Evolutionary conservation across 2,113 vertebrate genomes (phyloP), one percentile per base, ranked within the genome.

Genomic region (Paracanthobrama guichenoti): DNA sequence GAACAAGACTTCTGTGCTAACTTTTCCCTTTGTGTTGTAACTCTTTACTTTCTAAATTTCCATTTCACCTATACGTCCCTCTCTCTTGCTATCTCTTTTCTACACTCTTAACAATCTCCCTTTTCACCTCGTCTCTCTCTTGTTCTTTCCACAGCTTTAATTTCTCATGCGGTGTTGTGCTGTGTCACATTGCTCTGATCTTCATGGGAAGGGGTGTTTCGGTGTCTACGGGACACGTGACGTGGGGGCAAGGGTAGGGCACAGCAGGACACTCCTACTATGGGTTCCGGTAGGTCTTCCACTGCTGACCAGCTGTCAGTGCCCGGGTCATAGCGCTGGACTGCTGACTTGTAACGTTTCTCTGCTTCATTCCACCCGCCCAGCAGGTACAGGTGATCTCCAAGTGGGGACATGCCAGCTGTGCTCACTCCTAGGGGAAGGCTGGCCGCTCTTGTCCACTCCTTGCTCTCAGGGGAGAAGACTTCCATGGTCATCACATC

Each of bases 321-420:
- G 69, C 91, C 89, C 0, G 95, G 95, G 84, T 94, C 91, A 69
- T 95, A 96, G 84, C 88, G 92, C 87, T 95, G 95, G 28, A 96
- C 93, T 0, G 93, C 90, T 0, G 94, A 93, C 91, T 96, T 94
- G 88, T 96, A 96, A 59, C 91, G 94, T 90, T 96, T 96, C 87
- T 94, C 90, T 0, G 92, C 92, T 90, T 96, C 94, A 0, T 96
- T 96, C 96, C 96, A 96, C 80, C 96, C 95, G 0, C 95, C 95
- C 69, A 95, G 86, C 22, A 96, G 91, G 88, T 91, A 95, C 44
- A 96, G 86, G 84, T 89, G 84, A 8, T 93, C 92, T 0, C 88
- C 90, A 53, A 95, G 88, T 0, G 93, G 42, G 0, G 95, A 92
- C 82, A 95, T 88, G 6, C 96, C 94, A 0, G 95, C 95, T 0